Evolutionary conservation across 2,797 vertebrate genomes (phyloP).

Genomic region (Urophycis tenuis): DNA sequence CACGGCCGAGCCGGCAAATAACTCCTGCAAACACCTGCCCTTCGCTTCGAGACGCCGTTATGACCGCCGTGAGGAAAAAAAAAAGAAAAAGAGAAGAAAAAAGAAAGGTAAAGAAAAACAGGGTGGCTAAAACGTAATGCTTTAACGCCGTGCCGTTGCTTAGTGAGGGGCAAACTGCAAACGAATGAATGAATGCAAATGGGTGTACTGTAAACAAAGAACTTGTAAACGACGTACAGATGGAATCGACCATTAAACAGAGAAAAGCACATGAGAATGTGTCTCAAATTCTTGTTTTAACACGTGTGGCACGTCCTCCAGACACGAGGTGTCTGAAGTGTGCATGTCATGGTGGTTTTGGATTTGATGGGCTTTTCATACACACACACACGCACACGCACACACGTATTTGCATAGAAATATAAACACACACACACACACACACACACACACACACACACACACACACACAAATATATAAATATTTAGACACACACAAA

Average conservation of each 20-base stretch:
- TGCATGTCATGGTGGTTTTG: background rate
- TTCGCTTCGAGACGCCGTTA: background rate
- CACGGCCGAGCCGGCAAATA: background rate
- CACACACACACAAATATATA: no score
- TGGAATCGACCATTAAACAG: background rate
- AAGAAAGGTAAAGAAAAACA: background rate
- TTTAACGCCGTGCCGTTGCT: background rate
- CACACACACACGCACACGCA: background rate
- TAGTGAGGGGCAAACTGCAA: background rate
- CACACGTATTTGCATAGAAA: background rate
- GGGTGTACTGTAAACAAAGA: background rate
- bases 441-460: background rate
- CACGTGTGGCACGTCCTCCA: no score
- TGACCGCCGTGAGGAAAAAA: background rate
- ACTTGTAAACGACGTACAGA: background rate
- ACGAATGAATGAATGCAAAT: background rate
- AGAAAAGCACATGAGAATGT: background rate
- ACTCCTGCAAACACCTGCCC: background rate
- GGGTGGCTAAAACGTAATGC: background rate
- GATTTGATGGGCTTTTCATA: background rate
- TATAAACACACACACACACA: background rate
- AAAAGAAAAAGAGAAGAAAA: background rate
- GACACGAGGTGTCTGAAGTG: background rate
- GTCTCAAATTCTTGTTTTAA: background rate
- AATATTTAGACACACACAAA: no score